Conservation (phyloP, 2,113 vertebrate genomes). For the human region DNA sequence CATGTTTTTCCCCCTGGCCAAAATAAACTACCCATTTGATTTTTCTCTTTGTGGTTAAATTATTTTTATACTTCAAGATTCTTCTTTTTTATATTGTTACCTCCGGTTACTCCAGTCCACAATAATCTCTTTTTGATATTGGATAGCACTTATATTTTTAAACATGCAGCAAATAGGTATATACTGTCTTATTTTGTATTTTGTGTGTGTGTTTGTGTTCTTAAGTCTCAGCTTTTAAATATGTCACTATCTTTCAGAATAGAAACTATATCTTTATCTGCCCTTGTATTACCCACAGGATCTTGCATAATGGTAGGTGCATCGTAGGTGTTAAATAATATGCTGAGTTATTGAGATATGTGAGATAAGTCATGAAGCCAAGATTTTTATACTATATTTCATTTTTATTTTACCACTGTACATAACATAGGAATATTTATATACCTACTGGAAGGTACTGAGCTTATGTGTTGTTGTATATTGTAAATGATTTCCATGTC, state of each 20-base stretch:
- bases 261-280: constrained; percentile 32
- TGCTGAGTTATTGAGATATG: background rate
- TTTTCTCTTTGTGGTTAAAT: background rate
- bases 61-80: background rate
- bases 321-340: background rate
- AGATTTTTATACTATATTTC: constrained; percentile 24
- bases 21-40: background rate
- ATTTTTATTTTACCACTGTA: background rate
- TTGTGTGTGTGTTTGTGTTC: background rate
- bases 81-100: background rate
- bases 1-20: background rate
- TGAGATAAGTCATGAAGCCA: constrained; percentile 19
- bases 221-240: constrained; percentile 15
- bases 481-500: constrained; percentile 42
- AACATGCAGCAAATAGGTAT: background rate
- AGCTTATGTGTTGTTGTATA: background rate
- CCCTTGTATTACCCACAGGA: background rate
- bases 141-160: background rate
- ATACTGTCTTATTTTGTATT: background rate
- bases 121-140: background rate
- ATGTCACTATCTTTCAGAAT: background rate
- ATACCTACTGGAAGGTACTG: constrained; percentile 42
- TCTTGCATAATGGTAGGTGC: background rate
- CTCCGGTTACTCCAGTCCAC: background rate
- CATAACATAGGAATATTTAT: constrained; percentile 24